Base-by-base conservation (phyloP, 2,797 vertebrate genomes). In the Hyperoplus immaculatus region DNA sequence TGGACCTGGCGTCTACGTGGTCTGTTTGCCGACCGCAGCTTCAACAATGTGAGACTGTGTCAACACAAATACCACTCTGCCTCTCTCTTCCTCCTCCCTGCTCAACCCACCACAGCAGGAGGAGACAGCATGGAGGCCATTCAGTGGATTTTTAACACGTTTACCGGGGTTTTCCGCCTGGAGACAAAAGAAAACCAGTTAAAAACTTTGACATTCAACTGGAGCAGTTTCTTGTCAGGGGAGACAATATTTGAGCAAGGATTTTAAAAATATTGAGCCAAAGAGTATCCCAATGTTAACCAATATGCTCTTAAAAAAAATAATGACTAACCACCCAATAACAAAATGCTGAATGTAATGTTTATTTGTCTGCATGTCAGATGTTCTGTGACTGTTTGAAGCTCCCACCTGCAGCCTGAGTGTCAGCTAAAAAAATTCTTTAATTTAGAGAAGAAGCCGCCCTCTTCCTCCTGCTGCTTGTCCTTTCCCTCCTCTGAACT, bases 391-490 rank as follows among this genome's bases (percentile, higher is more conserved):
- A 0, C 47, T 8, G 69, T 53, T 47, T 65, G 47, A 77, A 54
- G 38, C 13, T 75, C 85, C 39, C 50, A 91, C 86, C 87, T 97
- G 95, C 0, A 72, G 72, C 67, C 70, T 92, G 84, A 78, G 65
- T 93, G 89, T 97, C 96, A 97, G 90, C 95, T 97, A 95, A 98
- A 98, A 91, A 97, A 96, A 95, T 95, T 97, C 96, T 98, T 98
- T 92, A 98, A 95, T 95, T 96, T 97, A 89, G 96, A 96, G 94
- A 98, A 94, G 95, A 98, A 96, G 92, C 97, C 96, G 92, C 93
- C 94, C 81, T 95, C 95, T 82, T 93, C 81, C 21, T 89, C 61
- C 42, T 85, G 41, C 72, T 87, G 87, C 90, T 94, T 89, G 90
- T 95, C 90, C 90, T 84, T 59, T 49, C 80, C 91, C 92, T 95